These are phyloP conservation scores for Galerucella nymphaeae DNA, from an alignment of 2,888 invertebrate species.

Conservation along the genomic window DNA sequence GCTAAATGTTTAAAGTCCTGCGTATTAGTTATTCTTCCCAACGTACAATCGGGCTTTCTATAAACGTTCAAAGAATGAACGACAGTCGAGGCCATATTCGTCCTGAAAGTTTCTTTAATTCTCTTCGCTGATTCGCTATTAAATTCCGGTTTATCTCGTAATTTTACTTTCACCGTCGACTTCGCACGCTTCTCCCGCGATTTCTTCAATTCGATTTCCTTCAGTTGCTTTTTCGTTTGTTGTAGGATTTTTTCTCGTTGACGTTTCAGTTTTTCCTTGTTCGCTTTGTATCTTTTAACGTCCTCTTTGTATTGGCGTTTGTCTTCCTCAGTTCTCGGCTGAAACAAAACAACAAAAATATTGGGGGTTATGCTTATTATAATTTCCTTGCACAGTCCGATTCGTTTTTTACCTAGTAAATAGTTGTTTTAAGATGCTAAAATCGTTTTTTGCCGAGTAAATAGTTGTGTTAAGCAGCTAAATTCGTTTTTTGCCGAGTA, in stretches of 20 bases:
- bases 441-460: too few species aligned
- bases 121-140: slow-evolving; percentile 71
- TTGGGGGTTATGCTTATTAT: slow-evolving; percentile 76
- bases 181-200: slow-evolving; percentile 52
- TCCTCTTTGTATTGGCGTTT: slow-evolving; percentile 76
- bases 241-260: slow-evolving; percentile 70
- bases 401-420: too few species aligned
- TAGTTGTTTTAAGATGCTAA: too few species aligned
- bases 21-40: slow-evolving; percentile 86
- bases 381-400: slow-evolving; percentile 72
- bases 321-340: slow-evolving; percentile 87
- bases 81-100: slow-evolving; percentile 83
- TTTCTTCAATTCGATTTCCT: slow-evolving; percentile 49
- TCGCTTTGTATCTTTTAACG: slow-evolving; percentile 80
- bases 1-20: slow-evolving; percentile 96
- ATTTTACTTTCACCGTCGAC: slow-evolving; percentile 56
- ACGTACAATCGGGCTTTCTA: slow-evolving; percentile 83
- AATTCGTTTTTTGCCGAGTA: too few species aligned
- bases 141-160: slow-evolving; percentile 62
- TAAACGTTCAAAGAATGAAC: slow-evolving; percentile 90
- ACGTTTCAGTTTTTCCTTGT: slow-evolving; percentile 80
- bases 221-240: slow-evolving; percentile 62
- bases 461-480: too few species aligned
- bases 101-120: slow-evolving; percentile 88
- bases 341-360: slow-evolving; percentile 51